Evolutionary conservation across 2,797 vertebrate genomes (phyloP).

Genomic region (Alca torda): DNA sequence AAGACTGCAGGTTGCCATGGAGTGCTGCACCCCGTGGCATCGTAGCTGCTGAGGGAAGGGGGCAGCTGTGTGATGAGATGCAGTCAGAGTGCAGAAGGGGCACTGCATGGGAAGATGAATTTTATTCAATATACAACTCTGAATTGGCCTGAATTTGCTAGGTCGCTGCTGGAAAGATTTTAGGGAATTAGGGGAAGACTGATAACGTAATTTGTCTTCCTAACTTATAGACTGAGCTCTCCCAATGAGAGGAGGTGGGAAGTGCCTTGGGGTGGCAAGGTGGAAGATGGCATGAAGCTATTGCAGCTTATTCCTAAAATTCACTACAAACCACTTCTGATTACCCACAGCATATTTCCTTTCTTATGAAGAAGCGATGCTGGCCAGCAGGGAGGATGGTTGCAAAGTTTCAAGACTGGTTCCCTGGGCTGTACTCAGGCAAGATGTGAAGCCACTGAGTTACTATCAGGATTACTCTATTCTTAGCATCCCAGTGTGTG

Average conservation of each 20-base stretch:
- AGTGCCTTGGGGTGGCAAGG: neutral
- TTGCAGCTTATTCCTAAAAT: neutral
- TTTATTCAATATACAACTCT: neutral
- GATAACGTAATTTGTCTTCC: neutral
- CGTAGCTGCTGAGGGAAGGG: neutral
- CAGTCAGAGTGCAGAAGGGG: neutral
- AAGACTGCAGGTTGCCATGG: neutral
- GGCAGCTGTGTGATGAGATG: neutral
- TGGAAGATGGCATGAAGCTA: neutral
- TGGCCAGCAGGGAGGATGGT: neutral
- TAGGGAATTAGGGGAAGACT: neutral
- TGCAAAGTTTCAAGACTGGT: neutral
- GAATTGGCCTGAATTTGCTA: neutral
- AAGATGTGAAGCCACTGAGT: conserved; percentile 15
- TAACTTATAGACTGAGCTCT: neutral
- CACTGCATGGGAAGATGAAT: neutral
- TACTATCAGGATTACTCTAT: conserved; percentile 54
- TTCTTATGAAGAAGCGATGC: neutral
- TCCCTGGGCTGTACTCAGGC: neutral
- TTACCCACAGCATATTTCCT: neutral
- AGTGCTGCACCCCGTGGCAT: neutral
- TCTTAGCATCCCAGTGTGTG: conserved; percentile 24
- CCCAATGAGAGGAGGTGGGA: neutral
- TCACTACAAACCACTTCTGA: neutral
- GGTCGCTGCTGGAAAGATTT: neutral